phyloP scores from a whole-genome alignment of 2,888 invertebrate species.

The Drosophila greeni region DNA sequence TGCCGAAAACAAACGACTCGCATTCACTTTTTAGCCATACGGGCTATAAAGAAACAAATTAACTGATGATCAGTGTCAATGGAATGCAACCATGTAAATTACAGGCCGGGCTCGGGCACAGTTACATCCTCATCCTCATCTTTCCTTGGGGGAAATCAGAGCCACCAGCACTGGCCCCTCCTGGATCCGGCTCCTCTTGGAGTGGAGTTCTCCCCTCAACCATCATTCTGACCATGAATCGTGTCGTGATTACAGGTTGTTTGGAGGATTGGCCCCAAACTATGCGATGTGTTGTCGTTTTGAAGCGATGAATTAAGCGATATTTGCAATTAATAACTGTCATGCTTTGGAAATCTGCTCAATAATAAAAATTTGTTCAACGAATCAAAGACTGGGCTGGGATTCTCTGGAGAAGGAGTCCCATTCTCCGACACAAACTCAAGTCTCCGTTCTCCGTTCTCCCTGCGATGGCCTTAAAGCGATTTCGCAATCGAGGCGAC shows the following conservation, averaged over 20 bases:
- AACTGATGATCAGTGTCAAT: conserved; percentile 78
- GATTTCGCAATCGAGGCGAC: conserved; percentile 65
- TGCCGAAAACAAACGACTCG: conserved; percentile 74
- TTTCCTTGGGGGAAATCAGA: conserved; percentile 38
- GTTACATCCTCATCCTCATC: conserved; percentile 11
- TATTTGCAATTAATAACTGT: conserved; percentile 78
- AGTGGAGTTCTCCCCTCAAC: conserved; percentile 9
- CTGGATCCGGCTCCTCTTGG: conserved; percentile 25
- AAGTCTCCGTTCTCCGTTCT: not conserved
- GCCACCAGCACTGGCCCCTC: conserved; percentile 25
- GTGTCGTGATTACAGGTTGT: conserved; percentile 75
- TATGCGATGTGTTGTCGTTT: conserved; percentile 74
- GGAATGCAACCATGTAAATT: conserved; percentile 77
- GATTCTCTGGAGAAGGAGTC: conserved; percentile 29
- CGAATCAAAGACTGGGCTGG: conserved; percentile 59
- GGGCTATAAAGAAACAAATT: conserved; percentile 73
- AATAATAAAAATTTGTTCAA: conserved; percentile 74
- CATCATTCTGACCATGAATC: conserved; percentile 43
- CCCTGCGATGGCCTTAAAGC: conserved; percentile 53
- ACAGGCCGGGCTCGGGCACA: conserved; percentile 24
- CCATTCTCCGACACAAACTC: not conserved
- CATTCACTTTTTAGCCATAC: conserved; percentile 73
- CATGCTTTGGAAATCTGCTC: conserved; percentile 72
- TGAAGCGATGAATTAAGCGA: conserved; percentile 77
- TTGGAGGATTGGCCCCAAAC: conserved; percentile 56